A percentile compares a stretch with the other conserved stretches of the same genome.
These are phyloP conservation scores for Nematolebias whitei DNA, from an alignment of 2,113 vertebrate species.

Conservation along the genomic window DNA sequence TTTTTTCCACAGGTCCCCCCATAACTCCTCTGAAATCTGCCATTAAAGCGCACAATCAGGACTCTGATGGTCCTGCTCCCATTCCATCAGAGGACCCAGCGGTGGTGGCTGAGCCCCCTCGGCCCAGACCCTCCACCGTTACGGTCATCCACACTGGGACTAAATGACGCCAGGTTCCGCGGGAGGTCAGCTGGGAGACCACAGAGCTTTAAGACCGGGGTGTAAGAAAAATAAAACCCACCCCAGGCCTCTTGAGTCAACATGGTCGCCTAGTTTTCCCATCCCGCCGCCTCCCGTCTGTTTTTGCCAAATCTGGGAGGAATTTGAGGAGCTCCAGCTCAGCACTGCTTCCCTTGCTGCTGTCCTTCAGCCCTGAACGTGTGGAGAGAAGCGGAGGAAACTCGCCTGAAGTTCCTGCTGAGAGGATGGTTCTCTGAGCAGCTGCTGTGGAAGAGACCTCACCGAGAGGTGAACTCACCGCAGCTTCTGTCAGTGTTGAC, in stretches of 20 bases:
- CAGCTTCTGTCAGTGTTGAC: slow-evolving; percentile 61
- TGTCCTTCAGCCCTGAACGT: slow-evolving; percentile 44
- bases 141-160: slow-evolving; percentile 93
- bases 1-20: slow-evolving; percentile 82
- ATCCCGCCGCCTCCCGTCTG: slow-evolving; percentile 61
- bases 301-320: slow-evolving; percentile 58
- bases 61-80: slow-evolving; percentile 67
- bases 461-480: slow-evolving; percentile 40
- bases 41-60: slow-evolving; percentile 80
- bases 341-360: slow-evolving; percentile 23
- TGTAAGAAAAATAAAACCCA: background rate
- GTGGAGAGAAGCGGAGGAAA: slow-evolving; percentile 32
- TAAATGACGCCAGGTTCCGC: slow-evolving; percentile 87
- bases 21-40: slow-evolving; percentile 68
- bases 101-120: slow-evolving; percentile 80
- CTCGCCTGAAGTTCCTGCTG: slow-evolving; percentile 40
- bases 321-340: slow-evolving; percentile 55
- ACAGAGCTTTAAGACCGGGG: slow-evolving; percentile 62
- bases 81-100: slow-evolving; percentile 51
- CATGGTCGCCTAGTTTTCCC: slow-evolving; percentile 55
- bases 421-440: slow-evolving; percentile 24
- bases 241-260: slow-evolving; percentile 37
- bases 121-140: slow-evolving; percentile 91
- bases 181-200: slow-evolving; percentile 76
- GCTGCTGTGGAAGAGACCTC: slow-evolving; percentile 39